Base-by-base conservation (phyloP, 37 sponge, comb jelly and placozoan genomes). In the Hexactinellida sp. region DNA sequence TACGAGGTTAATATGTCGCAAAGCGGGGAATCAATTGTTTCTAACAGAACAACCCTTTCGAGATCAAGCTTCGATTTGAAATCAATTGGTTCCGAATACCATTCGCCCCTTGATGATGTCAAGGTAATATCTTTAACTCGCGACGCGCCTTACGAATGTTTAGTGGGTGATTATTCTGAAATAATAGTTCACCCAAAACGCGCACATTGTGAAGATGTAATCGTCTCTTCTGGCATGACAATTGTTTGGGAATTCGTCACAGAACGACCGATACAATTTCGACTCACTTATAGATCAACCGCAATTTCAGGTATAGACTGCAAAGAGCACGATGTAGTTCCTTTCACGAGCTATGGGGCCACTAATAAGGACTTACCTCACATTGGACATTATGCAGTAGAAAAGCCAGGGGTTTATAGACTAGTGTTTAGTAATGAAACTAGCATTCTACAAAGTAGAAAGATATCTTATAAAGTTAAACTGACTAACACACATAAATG, bases 131-230 rank as follows among this genome's bases (percentile, higher is more conserved):
- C 76, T 32, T 7, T 63, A 23, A 10, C 25, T 10, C 25, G 76
- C 30, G 76, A 63, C 28, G 76, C 76, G 3, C 76, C 76, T 3
- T 63, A 63, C 34, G 76, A 63, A 23, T 63, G 76, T n/a, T 63
- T 63, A n/a, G 76, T 63, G 1, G 76, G 76, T 63, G 76, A 63
- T n/a, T 63, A 63, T n/a, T 63, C 76, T 63, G 76, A 63, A 23
- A 63, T 63, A 63, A 63, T 63, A 5, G 76, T 63, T 21, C 30
- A 63, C 13, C 76, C 76, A 63, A 63, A 63, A n/a, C 30, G 76
- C 32, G 76, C 76, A 25, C 76, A 63, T 63, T 63, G 76, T 63
- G 76, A 63, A 23, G 76, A 63, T 28, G 34, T 63, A 10, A 63
- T 63, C 30, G 76, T 63, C 3, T 63, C 76, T 63, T 63, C 76